Evolutionary conservation across 1,140 invertebrate genomes (phyloP), one percentile per base, ranked within the genome.

Genomic region (Homalodisca vitripennis): DNA sequence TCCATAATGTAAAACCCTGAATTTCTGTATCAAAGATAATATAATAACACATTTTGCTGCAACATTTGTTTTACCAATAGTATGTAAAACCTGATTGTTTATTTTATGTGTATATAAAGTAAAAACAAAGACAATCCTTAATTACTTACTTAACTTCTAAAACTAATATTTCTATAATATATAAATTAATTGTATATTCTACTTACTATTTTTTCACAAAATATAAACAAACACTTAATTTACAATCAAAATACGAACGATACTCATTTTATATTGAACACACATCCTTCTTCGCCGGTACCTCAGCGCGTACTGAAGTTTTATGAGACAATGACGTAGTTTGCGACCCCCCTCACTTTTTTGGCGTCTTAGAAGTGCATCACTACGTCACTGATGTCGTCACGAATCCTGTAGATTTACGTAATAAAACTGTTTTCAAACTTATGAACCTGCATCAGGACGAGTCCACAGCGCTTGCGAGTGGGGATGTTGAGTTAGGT

Each of bases 381-480:
- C 14, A 3, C 22, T 60, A 60, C 55, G 55, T 60, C 55, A 60
- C 55, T 26, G 55, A 60, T 27, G 26, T 10, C 55, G 55, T 60
- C 55, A 60, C n/a, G 3, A 60, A 30, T 22, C 26, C 55, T 29
- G 2, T 13, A 24, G 55, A 27, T 60, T 27, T 13, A 27, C 22
- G 13, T 60, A 3, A 27, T 60, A 27, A 60, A 60, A 60, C 55
- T 27, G 14, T 60, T 60, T 60, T 29, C 26, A 60, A 60, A 60
- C 55, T 60, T 60, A 51, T 51, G 55, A 10, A 60, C 22, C 13
- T 24, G 55, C 55, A 41, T 41, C 14, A 60, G 24, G 55, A 12
- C 55, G 55, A 60, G 55, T 60, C 55, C 27, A 60, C 55, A 26
- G 26, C 34, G 34, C 6, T 41, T 6, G 34, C 17, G 48, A n/a